Evolutionary conservation across 2,888 invertebrate species (phyloP).

Genomic region (Mylabris sibirica): DNA sequence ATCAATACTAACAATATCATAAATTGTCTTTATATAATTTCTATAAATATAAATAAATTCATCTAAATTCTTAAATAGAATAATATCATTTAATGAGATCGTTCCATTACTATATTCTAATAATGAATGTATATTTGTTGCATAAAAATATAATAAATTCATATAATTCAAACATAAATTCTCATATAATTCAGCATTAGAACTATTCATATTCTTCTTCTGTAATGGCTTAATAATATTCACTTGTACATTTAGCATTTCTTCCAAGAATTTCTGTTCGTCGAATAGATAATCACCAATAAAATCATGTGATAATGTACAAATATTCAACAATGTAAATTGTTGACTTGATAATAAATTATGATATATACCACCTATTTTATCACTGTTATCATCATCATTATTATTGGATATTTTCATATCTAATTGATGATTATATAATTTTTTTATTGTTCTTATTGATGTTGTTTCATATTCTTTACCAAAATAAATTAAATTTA

Average conservation of each 20-base stretch:
- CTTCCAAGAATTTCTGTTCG: conserved; percentile 76
- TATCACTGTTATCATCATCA: conserved; percentile 3
- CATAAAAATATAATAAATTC: conserved; percentile 73
- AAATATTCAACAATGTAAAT: conserved; percentile 48
- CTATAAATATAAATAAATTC: conserved; percentile 77
- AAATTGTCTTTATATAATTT: conserved; percentile 74
- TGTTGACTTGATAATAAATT: conserved; percentile 46
- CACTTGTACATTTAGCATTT: conserved; percentile 70
- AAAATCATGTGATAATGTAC: conserved; percentile 37
- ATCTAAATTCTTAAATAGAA: conserved; percentile 73
- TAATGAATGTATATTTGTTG: conserved; percentile 72
- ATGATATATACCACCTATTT: conserved; percentile 33
- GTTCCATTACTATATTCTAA: conserved; percentile 74
- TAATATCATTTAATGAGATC: conserved; percentile 71
- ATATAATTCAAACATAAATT: conserved; percentile 72
- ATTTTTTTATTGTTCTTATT: conserved; percentile 54
- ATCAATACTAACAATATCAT: conserved; percentile 76
- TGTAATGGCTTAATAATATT: conserved; percentile 71
- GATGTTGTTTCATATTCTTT: conserved; percentile 58
- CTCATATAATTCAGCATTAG: conserved; percentile 70
- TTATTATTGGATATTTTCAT: conserved; percentile 11
- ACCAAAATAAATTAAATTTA: conserved; percentile 75
- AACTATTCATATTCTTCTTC: conserved; percentile 67
- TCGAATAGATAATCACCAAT: conserved; percentile 61
- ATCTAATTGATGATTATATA: conserved; percentile 19